A percentile compares a stretch with the other conserved stretches of the same genome.
Evolutionary conservation across 2,797 vertebrate genomes (phyloP).

Genomic region (Harpagifer antarcticus): DNA sequence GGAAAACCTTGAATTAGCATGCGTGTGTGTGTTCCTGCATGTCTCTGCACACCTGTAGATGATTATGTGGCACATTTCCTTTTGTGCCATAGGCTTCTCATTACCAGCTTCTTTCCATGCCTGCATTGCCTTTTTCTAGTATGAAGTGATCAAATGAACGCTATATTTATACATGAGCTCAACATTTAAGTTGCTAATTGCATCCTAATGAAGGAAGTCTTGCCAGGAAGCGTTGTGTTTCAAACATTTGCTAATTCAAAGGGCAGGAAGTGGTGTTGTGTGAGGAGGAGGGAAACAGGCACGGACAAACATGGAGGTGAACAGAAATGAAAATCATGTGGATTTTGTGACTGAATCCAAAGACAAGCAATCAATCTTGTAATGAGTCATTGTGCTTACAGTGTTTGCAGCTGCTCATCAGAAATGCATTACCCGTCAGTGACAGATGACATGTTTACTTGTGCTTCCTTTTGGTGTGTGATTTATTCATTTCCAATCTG

Average conservation of each 20-base stretch:
- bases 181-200: constrained; percentile 71
- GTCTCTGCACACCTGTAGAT: constrained; percentile 51
- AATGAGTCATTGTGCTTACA: constrained; percentile 32
- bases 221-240: constrained; percentile 68
- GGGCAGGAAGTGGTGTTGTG: constrained; percentile 54
- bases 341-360: constrained; percentile 16
- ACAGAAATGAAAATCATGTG: constrained; percentile 21
- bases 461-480: not conserved
- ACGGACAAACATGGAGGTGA: not conserved
- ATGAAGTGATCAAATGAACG: constrained; percentile 72
- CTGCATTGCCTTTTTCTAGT: constrained; percentile 32
- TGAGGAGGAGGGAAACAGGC: constrained; percentile 18
- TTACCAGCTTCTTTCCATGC: constrained; percentile 60
- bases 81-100: constrained; percentile 65
- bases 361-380: not conserved
- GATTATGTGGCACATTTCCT: constrained; percentile 69
- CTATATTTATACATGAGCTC: constrained; percentile 72
- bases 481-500: not conserved
- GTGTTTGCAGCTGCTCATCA: constrained; percentile 48
- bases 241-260: constrained; percentile 62
- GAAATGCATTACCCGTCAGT: constrained; percentile 40
- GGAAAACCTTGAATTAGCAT: constrained; percentile 16
- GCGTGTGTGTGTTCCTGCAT: constrained; percentile 10
- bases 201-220: constrained; percentile 71
- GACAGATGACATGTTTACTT: constrained; percentile 30